phyloP scores from a whole-genome alignment of 2,888 invertebrate species.

The Scaeva pyrastri region DNA sequence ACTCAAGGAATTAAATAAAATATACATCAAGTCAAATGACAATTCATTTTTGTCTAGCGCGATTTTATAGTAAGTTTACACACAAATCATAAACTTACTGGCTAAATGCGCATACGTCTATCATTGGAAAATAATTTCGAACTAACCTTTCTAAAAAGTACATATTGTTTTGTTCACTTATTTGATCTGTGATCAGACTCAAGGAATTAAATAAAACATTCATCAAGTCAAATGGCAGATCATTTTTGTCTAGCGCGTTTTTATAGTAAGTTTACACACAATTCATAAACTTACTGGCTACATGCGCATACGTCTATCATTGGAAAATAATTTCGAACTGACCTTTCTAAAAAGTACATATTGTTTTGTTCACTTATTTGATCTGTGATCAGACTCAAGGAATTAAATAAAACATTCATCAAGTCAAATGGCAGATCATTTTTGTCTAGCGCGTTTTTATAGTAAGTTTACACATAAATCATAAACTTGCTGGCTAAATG shows the following conservation, averaged over 20 bases:
- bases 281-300: slow-evolving; percentile 51
- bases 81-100: slow-evolving; percentile 40
- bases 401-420: not conserved
- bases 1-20: not conserved
- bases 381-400: not conserved
- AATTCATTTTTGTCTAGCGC: slow-evolving; percentile 71
- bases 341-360: too few species aligned
- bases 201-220: not conserved
- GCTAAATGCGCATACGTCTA: slow-evolving; percentile 50
- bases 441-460: slow-evolving; percentile 76
- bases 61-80: slow-evolving; percentile 76
- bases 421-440: slow-evolving; percentile 25
- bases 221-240: slow-evolving; percentile 26
- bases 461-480: slow-evolving; percentile 66
- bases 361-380: not conserved
- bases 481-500: slow-evolving; percentile 61
- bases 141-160: too few species aligned
- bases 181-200: not conserved
- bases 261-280: slow-evolving; percentile 74
- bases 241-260: slow-evolving; percentile 71
- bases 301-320: slow-evolving; percentile 41
- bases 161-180: not conserved
- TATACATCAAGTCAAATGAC: slow-evolving; percentile 45
- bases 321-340: too few species aligned
- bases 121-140: not conserved